phyloP scores from a whole-genome alignment of 2,888 invertebrate species.

The Pammene fasciana region DNA sequence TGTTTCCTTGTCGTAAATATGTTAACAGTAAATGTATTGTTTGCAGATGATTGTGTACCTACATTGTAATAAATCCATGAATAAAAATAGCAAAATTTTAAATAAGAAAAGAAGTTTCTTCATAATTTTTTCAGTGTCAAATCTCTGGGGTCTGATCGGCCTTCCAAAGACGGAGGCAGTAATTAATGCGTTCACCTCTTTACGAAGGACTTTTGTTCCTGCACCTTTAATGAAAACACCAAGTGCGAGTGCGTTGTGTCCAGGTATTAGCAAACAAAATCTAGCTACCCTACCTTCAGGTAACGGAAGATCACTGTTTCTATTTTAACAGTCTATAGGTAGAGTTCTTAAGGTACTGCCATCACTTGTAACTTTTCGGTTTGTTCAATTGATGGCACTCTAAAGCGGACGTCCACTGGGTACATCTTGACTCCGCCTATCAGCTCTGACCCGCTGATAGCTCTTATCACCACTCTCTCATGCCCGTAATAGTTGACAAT shows the following conservation, averaged over 20 bases:
- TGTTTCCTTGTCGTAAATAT: not conserved
- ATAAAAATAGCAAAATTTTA: no score
- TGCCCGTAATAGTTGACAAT: slow-evolving; percentile 37
- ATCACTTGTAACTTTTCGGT: not conserved
- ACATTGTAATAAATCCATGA: no score
- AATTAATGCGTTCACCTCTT: no score
- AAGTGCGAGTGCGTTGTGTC: no score
- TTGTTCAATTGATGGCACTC: slow-evolving; percentile 15
- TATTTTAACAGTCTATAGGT: not conserved
- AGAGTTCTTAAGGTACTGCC: not conserved
- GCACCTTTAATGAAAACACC: no score
- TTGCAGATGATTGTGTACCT: not conserved
- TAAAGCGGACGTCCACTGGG: slow-evolving; percentile 29
- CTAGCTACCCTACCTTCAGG: no score
- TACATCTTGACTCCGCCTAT: slow-evolving; percentile 62
- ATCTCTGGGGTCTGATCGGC: no score
- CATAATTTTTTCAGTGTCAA: no score
- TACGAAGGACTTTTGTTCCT: no score
- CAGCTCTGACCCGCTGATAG: slow-evolving; percentile 64
- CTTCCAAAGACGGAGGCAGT: no score
- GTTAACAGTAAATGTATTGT: not conserved
- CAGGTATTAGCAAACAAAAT: no score
- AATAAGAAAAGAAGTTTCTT: no score
- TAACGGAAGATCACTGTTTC: not conserved
- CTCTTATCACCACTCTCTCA: slow-evolving; percentile 40